Percentiles rank a stretch among this genome's conserved stretches.
Conservation (phyloP, 2,797 vertebrate species). For the Pterois miles region DNA sequence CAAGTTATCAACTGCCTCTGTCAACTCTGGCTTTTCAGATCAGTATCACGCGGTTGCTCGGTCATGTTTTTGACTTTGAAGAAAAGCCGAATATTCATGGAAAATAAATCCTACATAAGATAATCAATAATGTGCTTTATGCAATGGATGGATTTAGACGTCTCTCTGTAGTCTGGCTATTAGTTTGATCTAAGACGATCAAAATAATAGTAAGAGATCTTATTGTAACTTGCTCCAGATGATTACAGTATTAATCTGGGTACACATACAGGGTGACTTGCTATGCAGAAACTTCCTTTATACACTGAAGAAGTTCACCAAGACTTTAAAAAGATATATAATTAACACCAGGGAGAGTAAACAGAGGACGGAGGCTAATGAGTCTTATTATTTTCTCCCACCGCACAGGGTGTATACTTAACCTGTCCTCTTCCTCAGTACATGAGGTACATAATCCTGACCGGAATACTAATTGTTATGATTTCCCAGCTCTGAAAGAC, state of each 20-base stretch:
- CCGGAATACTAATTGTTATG: constrained; percentile 61
- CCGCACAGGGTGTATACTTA: constrained; percentile 51
- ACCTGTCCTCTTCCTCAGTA: constrained; percentile 51
- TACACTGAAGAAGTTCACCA: constrained; percentile 20
- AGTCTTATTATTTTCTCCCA: constrained; percentile 56
- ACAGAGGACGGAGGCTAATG: constrained; percentile 54
- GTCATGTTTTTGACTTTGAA: neutral
- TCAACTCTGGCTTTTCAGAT: neutral
- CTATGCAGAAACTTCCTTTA: constrained; percentile 27
- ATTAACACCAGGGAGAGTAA: constrained; percentile 30
- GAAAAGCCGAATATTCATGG: neutral
- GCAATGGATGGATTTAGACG: neutral
- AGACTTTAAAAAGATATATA: constrained; percentile 30
- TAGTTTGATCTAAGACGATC: neutral
- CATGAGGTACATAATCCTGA: constrained; percentile 26
- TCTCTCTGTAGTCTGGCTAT: neutral
- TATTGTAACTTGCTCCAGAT: neutral
- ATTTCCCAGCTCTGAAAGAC: constrained; percentile 45
- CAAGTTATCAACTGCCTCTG: neutral
- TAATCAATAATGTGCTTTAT: neutral
- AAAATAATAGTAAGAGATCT: neutral
- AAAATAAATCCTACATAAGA: neutral
- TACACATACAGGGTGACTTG: neutral
- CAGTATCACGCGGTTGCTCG: neutral
- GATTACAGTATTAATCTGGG: neutral